phyloP scores from a whole-genome alignment of 2,797 vertebrate species.

The Loris lydekkerianus region DNA sequence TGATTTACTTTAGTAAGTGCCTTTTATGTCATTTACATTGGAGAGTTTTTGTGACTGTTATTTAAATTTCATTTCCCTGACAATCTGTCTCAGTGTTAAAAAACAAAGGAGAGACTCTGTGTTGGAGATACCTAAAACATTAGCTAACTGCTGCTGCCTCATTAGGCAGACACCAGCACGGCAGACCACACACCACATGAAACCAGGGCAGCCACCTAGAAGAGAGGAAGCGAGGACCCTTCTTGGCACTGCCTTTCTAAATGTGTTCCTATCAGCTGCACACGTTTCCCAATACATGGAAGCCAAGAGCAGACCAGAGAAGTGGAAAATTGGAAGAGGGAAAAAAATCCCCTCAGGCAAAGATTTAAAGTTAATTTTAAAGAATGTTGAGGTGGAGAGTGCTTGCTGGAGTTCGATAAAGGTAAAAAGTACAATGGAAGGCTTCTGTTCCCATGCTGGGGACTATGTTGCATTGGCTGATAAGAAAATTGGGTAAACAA shows the following conservation, averaged over 20 bases:
- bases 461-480: conserved; percentile 73
- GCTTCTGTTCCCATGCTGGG: conserved; percentile 60
- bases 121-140: conserved; percentile 70
- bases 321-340: conserved; percentile 80
- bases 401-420: conserved; percentile 79
- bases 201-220: conserved; percentile 78
- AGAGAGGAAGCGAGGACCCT: conserved; percentile 38
- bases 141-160: conserved; percentile 67
- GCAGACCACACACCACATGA: conserved; percentile 62
- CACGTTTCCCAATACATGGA: conserved; percentile 77
- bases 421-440: conserved; percentile 54
- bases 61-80: conserved; percentile 85
- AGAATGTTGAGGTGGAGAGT: conserved; percentile 70
- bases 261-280: conserved; percentile 83
- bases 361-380: conserved; percentile 82
- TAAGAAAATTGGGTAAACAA: conserved; percentile 80
- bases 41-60: conserved; percentile 82
- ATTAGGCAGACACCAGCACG: conserved; percentile 75
- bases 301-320: conserved; percentile 81
- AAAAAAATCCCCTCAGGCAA: conserved; percentile 74
- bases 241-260: conserved; percentile 75
- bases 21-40: conserved; percentile 85
- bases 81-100: conserved; percentile 73
- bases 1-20: conserved; percentile 85
- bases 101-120: conserved; percentile 76